A percentile compares a stretch with the other conserved stretches of the same genome.
Evolutionary conservation across 2,113 vertebrate genomes (phyloP).

Genomic region (human (Homo sapiens)): DNA sequence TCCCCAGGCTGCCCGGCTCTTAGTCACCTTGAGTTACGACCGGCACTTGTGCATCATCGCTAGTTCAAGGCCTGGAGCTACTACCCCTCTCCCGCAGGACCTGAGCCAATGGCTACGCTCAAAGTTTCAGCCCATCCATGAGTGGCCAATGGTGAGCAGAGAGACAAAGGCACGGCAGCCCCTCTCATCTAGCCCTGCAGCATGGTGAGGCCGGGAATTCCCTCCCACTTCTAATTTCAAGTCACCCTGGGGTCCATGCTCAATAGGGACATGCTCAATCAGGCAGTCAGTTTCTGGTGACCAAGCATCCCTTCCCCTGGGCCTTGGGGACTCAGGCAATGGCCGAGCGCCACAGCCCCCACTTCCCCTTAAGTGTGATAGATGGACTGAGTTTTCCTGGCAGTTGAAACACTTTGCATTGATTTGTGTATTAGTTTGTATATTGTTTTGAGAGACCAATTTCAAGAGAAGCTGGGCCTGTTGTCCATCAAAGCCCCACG

Average conservation of each 20-base stretch:
- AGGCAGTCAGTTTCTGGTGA: neutral
- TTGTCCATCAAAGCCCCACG: slow-evolving; percentile 79
- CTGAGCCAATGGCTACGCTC: neutral
- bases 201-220: neutral
- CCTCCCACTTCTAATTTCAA: neutral
- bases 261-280: neutral
- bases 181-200: accelerated
- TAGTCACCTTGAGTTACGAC: neutral
- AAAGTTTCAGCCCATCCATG: neutral
- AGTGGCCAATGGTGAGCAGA: neutral
- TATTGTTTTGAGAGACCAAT: slow-evolving; percentile 75
- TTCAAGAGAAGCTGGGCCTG: slow-evolving; percentile 67
- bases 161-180: neutral
- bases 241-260: neutral
- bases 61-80: neutral
- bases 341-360: slow-evolving; percentile 10
- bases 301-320: slow-evolving; percentile 7
- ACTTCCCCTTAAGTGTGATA: slow-evolving; percentile 75
- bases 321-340: slow-evolving; percentile 45
- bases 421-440: slow-evolving; percentile 82
- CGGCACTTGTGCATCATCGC: neutral
- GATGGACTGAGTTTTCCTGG: slow-evolving; percentile 79
- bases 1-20: neutral
- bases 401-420: slow-evolving; percentile 79
- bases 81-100: neutral